Base-by-base conservation (phyloP, 2,888 invertebrate genomes). In the Apeira syringaria region DNA sequence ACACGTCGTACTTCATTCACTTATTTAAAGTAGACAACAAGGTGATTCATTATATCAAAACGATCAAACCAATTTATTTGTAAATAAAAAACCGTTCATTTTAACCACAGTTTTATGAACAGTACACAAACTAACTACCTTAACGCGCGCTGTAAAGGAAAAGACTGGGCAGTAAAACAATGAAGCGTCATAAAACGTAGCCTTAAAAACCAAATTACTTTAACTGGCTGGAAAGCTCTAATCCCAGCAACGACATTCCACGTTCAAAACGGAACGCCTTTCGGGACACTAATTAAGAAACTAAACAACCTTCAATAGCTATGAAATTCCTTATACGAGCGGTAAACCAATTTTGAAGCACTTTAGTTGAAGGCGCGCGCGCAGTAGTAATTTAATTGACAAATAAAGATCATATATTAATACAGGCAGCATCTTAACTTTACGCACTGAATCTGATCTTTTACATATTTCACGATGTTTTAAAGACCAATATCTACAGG, bases 281-380 rank as follows among this genome's bases (percentile, higher is more conserved):
- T 65, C 56, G 52, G 64, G 71, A 62, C 63, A 77, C 84, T 86
- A 88, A 88, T 87, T 86, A 88, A 79, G 72, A 74, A 69, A 66
- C 74, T 78, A 83, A 86, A 82, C 79, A 84, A 74, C 72, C 66
- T 48, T 74, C 75, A 79, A 85, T 78, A 78, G 75, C 81, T 76
- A 84, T 81, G 81, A 82, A 87, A 87, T 84, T 84, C 81, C 84
- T 80, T 83, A 83, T 80, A 72, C 56, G 64, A 74, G 73, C 77
- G 80, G 75, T 78, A 84, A 85, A 84, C 78, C 75, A 83, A 84
- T 86, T 85, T 74, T 68, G 68, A 73, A 68, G 70, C 80, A 80
- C 81, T 83, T 80, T 76, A 65, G 70, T 78, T 74, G 65, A 68
- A 64, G 61, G 64, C 67, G 69, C 71, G 74, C 64, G 72, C 72